Conservation (phyloP, 2,113 vertebrate species). For the Perognathus longimembris region DNA sequence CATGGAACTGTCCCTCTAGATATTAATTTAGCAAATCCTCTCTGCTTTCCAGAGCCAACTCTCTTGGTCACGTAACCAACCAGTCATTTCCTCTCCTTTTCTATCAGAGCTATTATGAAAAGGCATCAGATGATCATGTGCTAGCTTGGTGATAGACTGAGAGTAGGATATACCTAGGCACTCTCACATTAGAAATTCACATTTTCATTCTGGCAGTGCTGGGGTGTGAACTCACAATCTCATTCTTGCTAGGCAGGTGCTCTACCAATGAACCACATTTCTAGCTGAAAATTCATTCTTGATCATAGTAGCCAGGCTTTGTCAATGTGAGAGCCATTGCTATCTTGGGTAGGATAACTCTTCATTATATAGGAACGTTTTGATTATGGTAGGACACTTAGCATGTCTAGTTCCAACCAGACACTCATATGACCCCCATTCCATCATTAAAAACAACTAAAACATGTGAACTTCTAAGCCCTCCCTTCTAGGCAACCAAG, state of each 20-base stretch:
- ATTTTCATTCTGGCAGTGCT: no score
- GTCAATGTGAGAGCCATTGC: background rate
- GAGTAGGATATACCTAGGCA: background rate
- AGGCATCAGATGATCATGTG: background rate
- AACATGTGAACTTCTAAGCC: background rate
- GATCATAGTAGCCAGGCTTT: background rate
- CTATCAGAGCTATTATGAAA: background rate
- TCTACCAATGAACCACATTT: no score
- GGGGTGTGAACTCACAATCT: no score
- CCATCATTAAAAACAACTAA: background rate
- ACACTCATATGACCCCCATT: background rate
- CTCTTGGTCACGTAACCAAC: conserved; percentile 18
- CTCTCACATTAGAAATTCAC: background rate
- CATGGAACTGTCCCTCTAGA: conserved; percentile 34
- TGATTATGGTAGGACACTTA: background rate
- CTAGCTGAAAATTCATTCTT: background rate
- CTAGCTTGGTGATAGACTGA: background rate
- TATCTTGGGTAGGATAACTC: background rate
- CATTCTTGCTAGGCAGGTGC: no score
- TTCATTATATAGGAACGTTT: conserved; percentile 21
- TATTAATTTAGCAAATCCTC: conserved; percentile 62
- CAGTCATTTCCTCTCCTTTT: conserved; percentile 48
- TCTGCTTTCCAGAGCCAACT: conserved; percentile 18
- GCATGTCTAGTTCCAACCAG: background rate
- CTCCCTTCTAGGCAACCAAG: background rate